Percentiles rank a stretch among this genome's conserved stretches.
Evolutionary conservation across 2,113 vertebrate species (phyloP).

Genomic region (Gallinago jamesoni): DNA sequence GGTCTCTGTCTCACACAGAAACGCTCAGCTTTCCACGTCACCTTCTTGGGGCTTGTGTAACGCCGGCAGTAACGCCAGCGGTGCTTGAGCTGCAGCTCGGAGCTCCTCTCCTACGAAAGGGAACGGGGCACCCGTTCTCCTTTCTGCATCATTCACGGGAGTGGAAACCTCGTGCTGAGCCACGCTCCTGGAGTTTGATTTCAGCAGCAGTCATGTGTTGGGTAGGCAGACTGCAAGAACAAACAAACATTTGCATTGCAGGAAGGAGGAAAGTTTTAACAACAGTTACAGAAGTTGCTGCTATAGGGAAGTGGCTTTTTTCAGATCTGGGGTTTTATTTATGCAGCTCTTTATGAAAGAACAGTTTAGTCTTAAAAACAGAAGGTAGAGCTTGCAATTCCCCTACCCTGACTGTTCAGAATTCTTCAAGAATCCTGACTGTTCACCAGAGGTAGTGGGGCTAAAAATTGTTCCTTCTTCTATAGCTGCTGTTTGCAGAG

Average conservation of each 20-base stretch:
- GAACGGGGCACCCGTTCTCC: neutral
- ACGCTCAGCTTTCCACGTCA: neutral
- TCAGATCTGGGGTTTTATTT: neutral
- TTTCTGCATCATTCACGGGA: fast-evolving
- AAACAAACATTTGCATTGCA: neutral
- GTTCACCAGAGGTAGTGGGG: neutral
- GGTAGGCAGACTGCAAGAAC: neutral
- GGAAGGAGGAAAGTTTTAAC: neutral
- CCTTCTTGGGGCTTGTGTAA: neutral
- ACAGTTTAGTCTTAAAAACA: neutral
- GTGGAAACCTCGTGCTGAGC: neutral
- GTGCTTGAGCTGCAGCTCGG: neutral
- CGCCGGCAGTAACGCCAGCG: fast-evolving
- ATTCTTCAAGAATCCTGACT: neutral
- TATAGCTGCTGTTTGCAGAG: neutral
- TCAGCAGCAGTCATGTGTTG: neutral
- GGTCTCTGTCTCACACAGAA: neutral
- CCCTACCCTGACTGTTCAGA: neutral
- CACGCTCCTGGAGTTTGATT: neutral
- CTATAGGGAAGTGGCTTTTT: neutral
- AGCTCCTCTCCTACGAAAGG: neutral
- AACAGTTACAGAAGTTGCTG: neutral
- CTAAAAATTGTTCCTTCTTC: neutral
- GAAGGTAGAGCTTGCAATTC: neutral
- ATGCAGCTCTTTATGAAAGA: neutral